These are phyloP conservation scores for Pocillopora damicornis DNA, from an alignment of 64 coral and sea anemone genomes.

Conservation along the genomic window DNA sequence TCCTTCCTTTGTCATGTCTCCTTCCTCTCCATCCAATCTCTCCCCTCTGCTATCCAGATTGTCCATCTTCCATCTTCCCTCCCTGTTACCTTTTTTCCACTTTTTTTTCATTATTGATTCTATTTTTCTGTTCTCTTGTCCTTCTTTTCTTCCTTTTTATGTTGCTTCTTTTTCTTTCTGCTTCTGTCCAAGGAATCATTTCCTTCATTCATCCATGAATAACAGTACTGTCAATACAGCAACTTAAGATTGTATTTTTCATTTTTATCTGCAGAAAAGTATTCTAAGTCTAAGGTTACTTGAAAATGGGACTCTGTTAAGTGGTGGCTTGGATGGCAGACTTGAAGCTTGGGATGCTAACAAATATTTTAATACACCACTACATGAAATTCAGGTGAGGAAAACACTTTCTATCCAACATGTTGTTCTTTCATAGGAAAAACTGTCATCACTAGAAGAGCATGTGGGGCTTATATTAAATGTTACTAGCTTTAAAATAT, in stretches of 20 bases:
- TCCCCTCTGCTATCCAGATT: no score
- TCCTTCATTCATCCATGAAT: no score
- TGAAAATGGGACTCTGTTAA: conserved; percentile 73
- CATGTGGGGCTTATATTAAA: no score
- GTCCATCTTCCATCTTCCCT: no score
- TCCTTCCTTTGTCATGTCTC: no score
- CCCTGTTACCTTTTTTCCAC: no score
- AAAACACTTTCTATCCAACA: not conserved
- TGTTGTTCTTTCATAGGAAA: not conserved
- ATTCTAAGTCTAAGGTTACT: conserved; percentile 66
- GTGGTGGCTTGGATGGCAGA: conserved; percentile 84
- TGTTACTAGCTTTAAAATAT: not conserved
- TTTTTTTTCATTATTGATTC: no score
- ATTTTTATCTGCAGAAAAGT: conserved; percentile 47
- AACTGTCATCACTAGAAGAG: no score
- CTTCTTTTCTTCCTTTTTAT: not conserved
- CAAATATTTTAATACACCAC: conserved; percentile 77
- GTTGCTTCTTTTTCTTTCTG: no score
- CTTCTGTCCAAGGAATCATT: no score
- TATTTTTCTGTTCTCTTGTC: not conserved
- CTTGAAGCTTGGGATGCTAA: conserved; percentile 82
- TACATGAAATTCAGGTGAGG: conserved; percentile 84
- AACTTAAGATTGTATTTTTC: not conserved
- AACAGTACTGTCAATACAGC: no score
- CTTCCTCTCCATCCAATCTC: no score